Evolutionary conservation across 2,888 invertebrate genomes (phyloP), one percentile per base, ranked within the genome.

Genomic region (Tuta absoluta): DNA sequence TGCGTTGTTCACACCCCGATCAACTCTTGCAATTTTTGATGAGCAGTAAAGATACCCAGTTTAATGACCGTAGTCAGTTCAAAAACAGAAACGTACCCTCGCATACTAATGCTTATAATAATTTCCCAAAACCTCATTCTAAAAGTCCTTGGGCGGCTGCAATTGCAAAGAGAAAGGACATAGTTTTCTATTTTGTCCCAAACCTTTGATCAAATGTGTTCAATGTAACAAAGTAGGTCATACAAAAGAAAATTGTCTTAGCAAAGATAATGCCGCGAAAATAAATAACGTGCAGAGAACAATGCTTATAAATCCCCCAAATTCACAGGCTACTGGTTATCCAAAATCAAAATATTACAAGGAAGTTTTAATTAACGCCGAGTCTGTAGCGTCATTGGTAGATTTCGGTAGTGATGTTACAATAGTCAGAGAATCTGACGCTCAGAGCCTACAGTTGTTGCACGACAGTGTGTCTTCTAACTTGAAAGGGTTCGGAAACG

Each of bases 231-330:
- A n/a, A 3, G n/a, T 53, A 23, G 24, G 19, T 7, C 48, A n/a
- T 12, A 41, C 11, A 41, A 41, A 11, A 14, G 41, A 41, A 66
- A 66, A 38, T 45, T 66, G 21, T 17, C 24, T 24, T 19, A 64
- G 8, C 14, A 65, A 41, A 41, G 14, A 2, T 41, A n/a, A 41
- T 11, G 41, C 3, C 3, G 12, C 11, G 8, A 41, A n/a, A 14
- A 12, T 11, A 10, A 2, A 41, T 60, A 37, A 1, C 66, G 65
- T 0, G 69, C 67, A 0, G 68, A 63, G 5, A 67, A 69, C 5
- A 67, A 64, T 56, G 48, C 66, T 65, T 3, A 51, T 67, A 14
- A 67, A 66, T 14, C 57, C 64, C 59, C 61, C 69, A 8, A 41
- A 41, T 11, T 53, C 67, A 8, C 33, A 33, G 33, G 8, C 5